A percentile compares a stretch with the other conserved stretches of the same genome.
Evolutionary conservation across 2,113 vertebrate species (phyloP).

Genomic region (Xyliphius kryptos): DNA sequence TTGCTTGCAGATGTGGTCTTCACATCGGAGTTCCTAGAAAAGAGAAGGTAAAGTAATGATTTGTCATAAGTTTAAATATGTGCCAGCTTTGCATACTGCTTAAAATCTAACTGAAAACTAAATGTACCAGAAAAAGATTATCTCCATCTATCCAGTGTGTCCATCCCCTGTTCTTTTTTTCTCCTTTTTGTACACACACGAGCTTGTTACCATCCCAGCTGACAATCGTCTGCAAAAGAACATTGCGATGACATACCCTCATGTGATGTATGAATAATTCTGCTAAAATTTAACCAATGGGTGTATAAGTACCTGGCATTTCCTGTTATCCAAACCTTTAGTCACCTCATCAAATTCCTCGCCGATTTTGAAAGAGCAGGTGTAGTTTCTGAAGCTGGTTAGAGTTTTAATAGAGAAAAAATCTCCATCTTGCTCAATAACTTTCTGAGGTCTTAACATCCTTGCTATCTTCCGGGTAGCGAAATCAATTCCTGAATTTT

Average conservation of each 20-base stretch:
- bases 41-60: slow-evolving; percentile 3
- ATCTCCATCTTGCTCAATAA: slow-evolving; percentile 77
- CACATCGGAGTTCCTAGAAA: slow-evolving; percentile 76
- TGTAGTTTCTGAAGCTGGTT: slow-evolving; percentile 72
- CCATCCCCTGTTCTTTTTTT: slow-evolving; percentile 81
- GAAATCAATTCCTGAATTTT: slow-evolving; percentile 73
- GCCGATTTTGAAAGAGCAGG: slow-evolving; percentile 68
- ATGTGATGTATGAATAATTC: not conserved
- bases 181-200: slow-evolving; percentile 78
- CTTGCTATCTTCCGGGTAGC: slow-evolving; percentile 77
- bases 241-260: not conserved
- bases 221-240: slow-evolving; percentile 63
- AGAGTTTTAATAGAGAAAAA: slow-evolving; percentile 71
- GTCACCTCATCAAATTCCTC: slow-evolving; percentile 79
- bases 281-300: not conserved
- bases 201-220: slow-evolving; percentile 75
- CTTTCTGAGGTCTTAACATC: slow-evolving; percentile 81
- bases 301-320: slow-evolving; percentile 65
- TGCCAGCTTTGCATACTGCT: not conserved
- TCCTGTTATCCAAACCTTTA: slow-evolving; percentile 80
- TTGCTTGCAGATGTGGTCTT: slow-evolving; percentile 76
- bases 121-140: slow-evolving; percentile 73
- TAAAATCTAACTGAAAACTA: not conserved
- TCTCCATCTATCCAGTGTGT: slow-evolving; percentile 81
- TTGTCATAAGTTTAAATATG: not conserved